Conservation (phyloP, 2,113 vertebrate species). For the Apodemus speciosus region DNA sequence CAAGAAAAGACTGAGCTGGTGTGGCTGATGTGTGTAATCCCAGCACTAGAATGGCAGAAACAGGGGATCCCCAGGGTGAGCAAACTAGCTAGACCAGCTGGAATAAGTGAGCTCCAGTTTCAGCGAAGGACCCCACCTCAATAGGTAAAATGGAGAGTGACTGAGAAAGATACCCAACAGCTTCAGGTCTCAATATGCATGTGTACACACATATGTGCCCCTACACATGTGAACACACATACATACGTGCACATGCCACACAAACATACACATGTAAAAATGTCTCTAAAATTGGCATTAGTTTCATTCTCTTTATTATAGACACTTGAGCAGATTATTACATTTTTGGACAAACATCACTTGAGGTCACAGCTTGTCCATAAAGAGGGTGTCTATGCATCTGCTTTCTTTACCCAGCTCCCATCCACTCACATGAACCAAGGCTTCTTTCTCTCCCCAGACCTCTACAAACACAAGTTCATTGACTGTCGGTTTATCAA, state of each 20-base stretch:
- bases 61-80: background rate
- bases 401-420: background rate
- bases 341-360: background rate
- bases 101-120: background rate
- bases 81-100: background rate
- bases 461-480: slow-evolving; percentile 95
- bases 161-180: background rate
- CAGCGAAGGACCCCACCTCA: background rate
- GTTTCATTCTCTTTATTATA: background rate
- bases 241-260: background rate
- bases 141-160: background rate
- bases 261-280: background rate
- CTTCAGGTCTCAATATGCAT: background rate
- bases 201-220: too few species aligned
- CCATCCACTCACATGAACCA: rapidly evolving
- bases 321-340: background rate
- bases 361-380: background rate
- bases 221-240: background rate
- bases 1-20: background rate
- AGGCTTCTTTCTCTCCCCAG: slow-evolving; percentile 80
- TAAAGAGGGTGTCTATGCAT: rapidly evolving
- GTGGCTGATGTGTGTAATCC: background rate
- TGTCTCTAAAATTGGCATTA: background rate
- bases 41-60: background rate
- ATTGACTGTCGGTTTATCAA: slow-evolving; percentile 93